Base-by-base conservation (phyloP, 2,797 vertebrate species). In the Manis pentadactyla region DNA sequence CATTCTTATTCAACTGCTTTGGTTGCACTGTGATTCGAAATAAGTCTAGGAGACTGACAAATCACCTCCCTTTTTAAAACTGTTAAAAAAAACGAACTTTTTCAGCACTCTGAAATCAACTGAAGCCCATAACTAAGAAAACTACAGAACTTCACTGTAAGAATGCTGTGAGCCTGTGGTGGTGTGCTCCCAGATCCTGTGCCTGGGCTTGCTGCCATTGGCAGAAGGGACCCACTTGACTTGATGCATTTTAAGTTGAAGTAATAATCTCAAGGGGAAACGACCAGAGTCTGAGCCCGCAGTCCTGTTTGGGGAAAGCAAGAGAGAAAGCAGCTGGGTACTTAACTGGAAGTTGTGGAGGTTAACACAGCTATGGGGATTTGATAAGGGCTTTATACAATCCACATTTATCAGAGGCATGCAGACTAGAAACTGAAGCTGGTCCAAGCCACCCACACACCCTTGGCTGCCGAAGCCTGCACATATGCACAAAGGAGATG, bases 1-100 rank as follows among this genome's bases (percentile, higher is more conserved):
- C 19, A 83, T n/a, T 61, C 8, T 92, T 46, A 73, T 14, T 87
- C 66, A 46, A 46, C 46, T 10, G 27, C 46, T 94, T 64, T 86
- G 75, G 61, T n/a, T 92, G 57, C 15, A 69, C n/a, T 77, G 19
- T 68, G 71, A 90, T 75, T 94, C 82, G 61, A 83, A 74, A 46
- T 37, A 34, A 73, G 23, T 55, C 55, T 31, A 95, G 31, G 37
- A 90, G 7, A 12, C 6, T 27, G 75, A 75, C 19, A 78, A 85
- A 46, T 34, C 8, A 83, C 42, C 51, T 57, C 29, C 25, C 31
- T 13, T 53, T 69, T 73, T 6, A 42, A 82, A 84, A 81, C 15
- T 63, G 27, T 83, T 83, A 55, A 34, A 57, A 68, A 74, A 39
- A 63, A 46, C 1, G 10, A 46, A 11, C 46, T 46, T 46, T 46